Percentiles rank a stretch among this genome's conserved stretches.
These are phyloP conservation scores for Ptychadena robeensis DNA, from an alignment of 2,797 vertebrate genomes.

Conservation along the genomic window DNA sequence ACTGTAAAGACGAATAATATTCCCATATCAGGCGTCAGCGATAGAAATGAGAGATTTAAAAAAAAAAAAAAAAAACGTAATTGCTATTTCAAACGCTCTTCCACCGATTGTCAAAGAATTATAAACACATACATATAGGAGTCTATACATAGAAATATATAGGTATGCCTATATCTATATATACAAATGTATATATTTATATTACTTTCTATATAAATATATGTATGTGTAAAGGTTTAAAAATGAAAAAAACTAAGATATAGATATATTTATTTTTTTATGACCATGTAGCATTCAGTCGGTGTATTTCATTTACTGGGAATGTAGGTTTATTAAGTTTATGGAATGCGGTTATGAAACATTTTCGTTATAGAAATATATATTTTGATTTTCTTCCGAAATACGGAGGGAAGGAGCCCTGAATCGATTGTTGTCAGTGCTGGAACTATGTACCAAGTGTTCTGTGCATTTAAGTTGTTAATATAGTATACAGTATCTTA, in stretches of 20 bases:
- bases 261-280: slow-evolving; percentile 56
- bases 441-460: not conserved
- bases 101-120: slow-evolving; percentile 1
- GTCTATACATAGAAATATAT: slow-evolving; percentile 55
- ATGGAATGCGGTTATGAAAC: slow-evolving; percentile 3
- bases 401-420: not conserved
- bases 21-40: slow-evolving; percentile 14
- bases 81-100: slow-evolving; percentile 10
- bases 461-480: not conserved
- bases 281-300: slow-evolving; percentile 35
- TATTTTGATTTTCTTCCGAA: not conserved
- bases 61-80: slow-evolving; percentile 1
- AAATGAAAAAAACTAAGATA: too few species aligned
- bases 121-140: slow-evolving; percentile 34
- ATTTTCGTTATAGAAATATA: slow-evolving; percentile 26
- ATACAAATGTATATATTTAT: slow-evolving; percentile 48
- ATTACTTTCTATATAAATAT: slow-evolving; percentile 47
- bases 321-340: slow-evolving; percentile 29
- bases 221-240: slow-evolving; percentile 38
- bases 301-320: slow-evolving; percentile 28
- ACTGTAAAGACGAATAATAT: slow-evolving; percentile 10
- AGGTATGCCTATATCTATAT: slow-evolving; percentile 51
- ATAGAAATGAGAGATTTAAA: slow-evolving; percentile 5
- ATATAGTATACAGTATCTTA: not conserved
- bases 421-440: not conserved